phyloP scores from a whole-genome alignment of 2,797 vertebrate species.

The Pitangus sulphuratus region DNA sequence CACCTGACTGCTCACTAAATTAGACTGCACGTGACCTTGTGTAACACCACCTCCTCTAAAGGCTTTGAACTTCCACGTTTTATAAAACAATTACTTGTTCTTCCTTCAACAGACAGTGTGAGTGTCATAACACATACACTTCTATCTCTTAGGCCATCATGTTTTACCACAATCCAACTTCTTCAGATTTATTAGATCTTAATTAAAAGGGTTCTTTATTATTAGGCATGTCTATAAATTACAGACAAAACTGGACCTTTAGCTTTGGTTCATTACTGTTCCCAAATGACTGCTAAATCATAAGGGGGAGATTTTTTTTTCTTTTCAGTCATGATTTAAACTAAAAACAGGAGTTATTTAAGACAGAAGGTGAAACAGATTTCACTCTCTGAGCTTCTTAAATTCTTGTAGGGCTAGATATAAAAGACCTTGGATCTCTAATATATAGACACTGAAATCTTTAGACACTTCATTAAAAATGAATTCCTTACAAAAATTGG shows the following conservation, averaged over 20 bases:
- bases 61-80: not conserved
- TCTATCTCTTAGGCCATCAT: not conserved
- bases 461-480: not conserved
- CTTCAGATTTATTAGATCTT: not conserved
- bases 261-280: not conserved
- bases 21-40: not conserved
- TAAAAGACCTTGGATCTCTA: not conserved
- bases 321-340: not conserved
- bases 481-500: not conserved
- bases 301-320: not conserved
- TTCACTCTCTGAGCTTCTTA: not conserved
- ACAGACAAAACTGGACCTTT: not conserved
- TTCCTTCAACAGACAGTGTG: not conserved
- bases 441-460: not conserved
- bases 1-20: not conserved
- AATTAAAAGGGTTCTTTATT: not conserved
- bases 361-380: not conserved
- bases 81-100: not conserved
- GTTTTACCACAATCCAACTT: not conserved
- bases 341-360: not conserved
- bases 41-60: not conserved
- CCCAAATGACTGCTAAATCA: not conserved
- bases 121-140: not conserved
- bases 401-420: not conserved
- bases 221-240: not conserved